phyloP scores from a whole-genome alignment of 2,113 vertebrate genomes.

The Actinemys pallida region DNA sequence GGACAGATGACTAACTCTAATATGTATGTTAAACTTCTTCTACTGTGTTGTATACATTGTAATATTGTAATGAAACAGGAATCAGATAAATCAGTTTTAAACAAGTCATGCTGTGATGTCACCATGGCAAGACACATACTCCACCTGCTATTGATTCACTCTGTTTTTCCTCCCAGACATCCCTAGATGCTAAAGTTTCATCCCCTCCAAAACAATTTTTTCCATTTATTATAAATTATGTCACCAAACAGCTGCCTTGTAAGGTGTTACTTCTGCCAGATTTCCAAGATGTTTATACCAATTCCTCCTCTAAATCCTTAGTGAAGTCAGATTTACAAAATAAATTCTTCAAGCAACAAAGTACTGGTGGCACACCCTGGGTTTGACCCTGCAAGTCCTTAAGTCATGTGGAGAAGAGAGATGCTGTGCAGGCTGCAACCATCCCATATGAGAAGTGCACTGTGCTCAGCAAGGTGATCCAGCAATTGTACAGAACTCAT shows the following conservation, averaged over 20 bases:
- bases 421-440: neutral
- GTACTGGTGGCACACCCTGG: neutral
- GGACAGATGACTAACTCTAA: neutral
- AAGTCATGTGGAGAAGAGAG: neutral
- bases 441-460: neutral
- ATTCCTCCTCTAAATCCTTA: neutral
- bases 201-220: constrained; percentile 39
- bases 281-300: neutral
- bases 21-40: neutral
- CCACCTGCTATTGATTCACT: neutral
- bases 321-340: neutral
- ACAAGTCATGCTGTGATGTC: neutral
- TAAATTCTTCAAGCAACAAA: neutral
- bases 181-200: constrained; percentile 38
- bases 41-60: neutral
- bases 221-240: constrained; percentile 17
- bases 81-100: constrained; percentile 37
- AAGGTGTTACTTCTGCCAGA: constrained; percentile 45
- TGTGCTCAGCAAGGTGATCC: neutral
- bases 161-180: constrained; percentile 16
- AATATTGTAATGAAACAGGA: constrained; percentile 19
- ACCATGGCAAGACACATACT: neutral
- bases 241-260: constrained; percentile 52
- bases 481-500: neutral
- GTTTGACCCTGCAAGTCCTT: neutral